phyloP scores from a whole-genome alignment of 2,797 vertebrate species.

The Gallinago solitaria region DNA sequence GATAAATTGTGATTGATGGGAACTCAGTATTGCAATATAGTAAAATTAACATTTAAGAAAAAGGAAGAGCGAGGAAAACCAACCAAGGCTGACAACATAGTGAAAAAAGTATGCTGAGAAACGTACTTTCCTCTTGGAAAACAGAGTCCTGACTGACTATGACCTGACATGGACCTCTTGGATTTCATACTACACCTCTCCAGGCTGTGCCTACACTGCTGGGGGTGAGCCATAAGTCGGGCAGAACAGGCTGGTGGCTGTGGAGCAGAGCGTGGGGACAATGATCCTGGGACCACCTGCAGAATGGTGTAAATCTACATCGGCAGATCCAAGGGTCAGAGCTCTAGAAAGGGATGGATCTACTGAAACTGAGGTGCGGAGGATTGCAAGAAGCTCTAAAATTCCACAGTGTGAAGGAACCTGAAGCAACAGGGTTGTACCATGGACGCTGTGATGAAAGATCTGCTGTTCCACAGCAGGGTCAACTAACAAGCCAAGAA shows the following conservation, averaged over 20 bases:
- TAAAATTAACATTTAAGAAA: not conserved
- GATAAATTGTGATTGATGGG: constrained; percentile 33
- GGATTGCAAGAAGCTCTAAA: not conserved
- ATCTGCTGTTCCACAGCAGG: not conserved
- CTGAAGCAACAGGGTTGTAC: not conserved
- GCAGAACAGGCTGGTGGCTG: not conserved
- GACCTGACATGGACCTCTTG: not conserved
- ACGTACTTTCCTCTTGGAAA: not conserved
- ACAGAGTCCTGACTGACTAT: not conserved
- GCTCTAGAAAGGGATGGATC: not conserved
- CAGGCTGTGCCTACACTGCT: not conserved
- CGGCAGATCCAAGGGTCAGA: not conserved
- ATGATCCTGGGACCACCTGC: not conserved
- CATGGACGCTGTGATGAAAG: not conserved
- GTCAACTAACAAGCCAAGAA: not conserved
- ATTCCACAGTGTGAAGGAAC: not conserved
- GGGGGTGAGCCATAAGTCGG: not conserved
- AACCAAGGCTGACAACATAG: not conserved
- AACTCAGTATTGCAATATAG: not conserved
- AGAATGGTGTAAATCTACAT: not conserved
- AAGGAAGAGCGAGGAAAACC: too few relatives aligned
- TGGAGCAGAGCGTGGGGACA: not conserved
- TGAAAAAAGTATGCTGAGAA: not conserved
- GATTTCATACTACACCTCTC: not conserved
- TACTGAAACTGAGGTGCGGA: not conserved